Base-by-base conservation (phyloP, 2,797 vertebrate genomes). In the Sparus aurata region DNA sequence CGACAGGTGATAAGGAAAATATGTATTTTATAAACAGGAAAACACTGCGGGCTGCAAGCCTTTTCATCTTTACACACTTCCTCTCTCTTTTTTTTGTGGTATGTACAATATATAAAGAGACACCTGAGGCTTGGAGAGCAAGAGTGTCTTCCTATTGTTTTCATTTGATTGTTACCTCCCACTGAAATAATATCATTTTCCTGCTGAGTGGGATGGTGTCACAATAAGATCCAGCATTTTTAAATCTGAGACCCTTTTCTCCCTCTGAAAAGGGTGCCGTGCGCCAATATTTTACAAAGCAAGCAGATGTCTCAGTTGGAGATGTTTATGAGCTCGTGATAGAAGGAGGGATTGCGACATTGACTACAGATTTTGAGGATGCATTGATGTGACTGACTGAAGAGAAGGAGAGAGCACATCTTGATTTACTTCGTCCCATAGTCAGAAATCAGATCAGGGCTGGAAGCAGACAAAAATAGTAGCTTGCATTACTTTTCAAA, bases 31-130 rank as follows among this genome's bases (percentile, higher is more conserved):
- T 38, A 38, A 2, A 38, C 57, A 25, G 49, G 38, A 55, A 68
- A 75, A 60, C 23, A 38, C 52, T 43, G 13, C 43, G 38, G 54
- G 15, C 47, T 67, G 15, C 16, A 50, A 76, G 60, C 52, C 25
- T 43, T 83, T 75, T 70, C 62, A 54, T 75, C 52, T 78, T 65
- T 49, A 57, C 46, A 65, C 12, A 22, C 54, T 65, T 41, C 49
- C 50, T 69, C 69, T 63, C 41, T 80, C 59, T 72, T 47, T 30
- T 30, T 53, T 82, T 75, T 80, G 45, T 70, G 46, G 70, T 87
- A 67, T 65, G 49, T 30, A 41, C 8, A 25, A 27, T 41, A 57
- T 12, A 70, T 43, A 46, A 73, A 69, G 45, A 13, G 58, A 55
- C 71, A 71, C 43, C 65, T 71, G 59, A 77, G 52, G 72, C 65